Conservation (phyloP, 2,113 vertebrate genomes). For the Semnopithecus entellus region DNA sequence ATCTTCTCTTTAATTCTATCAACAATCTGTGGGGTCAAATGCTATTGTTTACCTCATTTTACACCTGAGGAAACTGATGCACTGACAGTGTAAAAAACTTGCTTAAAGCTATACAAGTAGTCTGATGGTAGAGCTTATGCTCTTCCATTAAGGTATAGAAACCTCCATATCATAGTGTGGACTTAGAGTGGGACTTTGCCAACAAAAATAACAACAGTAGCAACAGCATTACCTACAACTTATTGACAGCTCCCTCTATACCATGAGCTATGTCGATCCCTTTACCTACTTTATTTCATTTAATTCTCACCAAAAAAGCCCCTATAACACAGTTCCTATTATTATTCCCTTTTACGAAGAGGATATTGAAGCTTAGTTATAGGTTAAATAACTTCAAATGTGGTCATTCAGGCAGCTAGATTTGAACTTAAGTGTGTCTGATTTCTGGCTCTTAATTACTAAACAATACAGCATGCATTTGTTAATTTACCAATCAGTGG, state of each 20-base stretch:
- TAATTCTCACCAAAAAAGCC: neutral
- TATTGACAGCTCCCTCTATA: neutral
- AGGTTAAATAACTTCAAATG: constrained; percentile 19
- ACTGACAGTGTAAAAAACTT: neutral
- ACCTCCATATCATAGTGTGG: neutral
- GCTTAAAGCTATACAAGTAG: neutral
- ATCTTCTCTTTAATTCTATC: neutral
- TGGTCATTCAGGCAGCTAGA: neutral
- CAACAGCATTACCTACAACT: neutral
- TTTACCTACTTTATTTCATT: neutral
- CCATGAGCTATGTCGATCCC: neutral
- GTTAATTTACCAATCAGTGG: neutral
- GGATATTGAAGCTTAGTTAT: neutral
- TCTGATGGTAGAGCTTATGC: neutral
- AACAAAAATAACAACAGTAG: neutral
- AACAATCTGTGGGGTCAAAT: neutral
- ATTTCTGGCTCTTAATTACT: constrained; percentile 20
- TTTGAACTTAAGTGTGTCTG: neutral
- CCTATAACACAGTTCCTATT: neutral
- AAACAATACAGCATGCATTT: neutral
- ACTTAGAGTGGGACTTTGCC: neutral
- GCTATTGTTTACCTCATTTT: neutral
- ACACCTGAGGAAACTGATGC: neutral
- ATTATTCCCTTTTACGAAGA: neutral
- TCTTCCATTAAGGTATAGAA: neutral